Base-by-base conservation (phyloP, 2,797 vertebrate species). In the Chaetodon trifasciatus region DNA sequence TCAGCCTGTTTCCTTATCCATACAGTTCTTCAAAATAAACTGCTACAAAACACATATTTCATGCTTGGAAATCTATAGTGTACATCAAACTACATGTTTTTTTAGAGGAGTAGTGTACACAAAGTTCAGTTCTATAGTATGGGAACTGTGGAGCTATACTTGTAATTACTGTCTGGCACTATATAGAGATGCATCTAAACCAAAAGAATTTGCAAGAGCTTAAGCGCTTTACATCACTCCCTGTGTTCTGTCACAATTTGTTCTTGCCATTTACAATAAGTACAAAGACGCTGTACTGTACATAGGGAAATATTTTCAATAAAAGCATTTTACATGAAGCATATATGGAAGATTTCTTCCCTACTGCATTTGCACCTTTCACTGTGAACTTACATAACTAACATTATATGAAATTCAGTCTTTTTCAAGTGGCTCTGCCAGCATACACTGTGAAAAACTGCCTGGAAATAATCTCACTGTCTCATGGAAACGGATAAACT, bases 301-400 rank as follows among this genome's bases (percentile, higher is more conserved):
- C 19, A 79, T 56, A 61, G 37, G 44, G 49, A 73, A 60, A 60
- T 68, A 35, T 80, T 89, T 76, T 80, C 42, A 94, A 92, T 93
- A 93, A 93, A 94, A 77, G 60, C 81, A 76, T 85, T 79, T 75
- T 65, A 82, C 76, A 74, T 62, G 0, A 85, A 82, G 71, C 39
- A 74, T 35, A 49, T 42, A 46, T 83, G 70, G n/a, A 19, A n/a
- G 8, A 71, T 71, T 19, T 85, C 16, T 85, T 76, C 8, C 28
- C 24, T 50, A 16, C 10, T 81, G 8, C 10, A 63, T 73, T 71
- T 84, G n/a, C 15, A 82, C 61, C 40, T 21, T 64, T 74, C 5
- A 44, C 53, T 64, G 15, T 70, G 15, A 64, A 70, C 15, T 35
- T 58, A 6, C 17, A 47, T 6, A 39, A 69, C 24, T 50, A 1